Percentiles rank a stretch among this genome's conserved stretches.
Conservation (phyloP, 2,797 vertebrate species). For the Peromyscus attwateri region DNA sequence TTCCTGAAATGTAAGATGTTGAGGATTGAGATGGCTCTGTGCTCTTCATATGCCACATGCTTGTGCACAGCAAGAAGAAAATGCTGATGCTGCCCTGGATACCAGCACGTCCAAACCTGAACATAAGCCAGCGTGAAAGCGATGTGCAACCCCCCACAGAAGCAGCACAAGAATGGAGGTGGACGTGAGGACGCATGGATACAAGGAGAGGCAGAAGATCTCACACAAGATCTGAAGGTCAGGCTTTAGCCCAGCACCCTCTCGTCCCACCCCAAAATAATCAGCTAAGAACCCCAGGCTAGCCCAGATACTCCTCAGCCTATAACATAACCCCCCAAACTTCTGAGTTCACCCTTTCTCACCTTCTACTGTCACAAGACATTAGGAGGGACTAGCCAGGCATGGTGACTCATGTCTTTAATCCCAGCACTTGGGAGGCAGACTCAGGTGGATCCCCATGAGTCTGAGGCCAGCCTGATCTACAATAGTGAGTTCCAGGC, state of each 20-base stretch:
- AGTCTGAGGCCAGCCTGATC: background rate
- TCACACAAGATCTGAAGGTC: background rate
- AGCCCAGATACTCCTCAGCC: background rate
- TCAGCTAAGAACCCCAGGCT: constrained; percentile 23
- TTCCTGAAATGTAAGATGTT: constrained; percentile 60
- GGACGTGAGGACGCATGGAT: background rate
- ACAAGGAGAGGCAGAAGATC: constrained; percentile 7
- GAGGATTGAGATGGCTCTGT: constrained; percentile 16
- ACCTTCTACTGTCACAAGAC: background rate
- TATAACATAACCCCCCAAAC: background rate
- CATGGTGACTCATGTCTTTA: background rate
- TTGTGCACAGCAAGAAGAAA: background rate
- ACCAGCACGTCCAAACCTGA: constrained; percentile 52
- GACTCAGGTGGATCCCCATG: background rate
- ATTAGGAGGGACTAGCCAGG: background rate
- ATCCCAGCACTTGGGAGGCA: background rate
- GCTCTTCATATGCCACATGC: background rate
- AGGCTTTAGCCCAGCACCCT: constrained; percentile 8
- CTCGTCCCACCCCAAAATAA: background rate
- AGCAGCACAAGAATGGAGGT: constrained; percentile 21
- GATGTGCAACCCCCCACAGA: constrained; percentile 42
- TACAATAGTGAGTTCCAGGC: background rate
- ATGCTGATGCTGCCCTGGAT: constrained; percentile 33
- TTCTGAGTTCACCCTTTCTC: constrained; percentile 22
- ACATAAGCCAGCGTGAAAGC: constrained; percentile 25